Conservation (phyloP, 2,888 invertebrate species). For the Idaea straminata region DNA sequence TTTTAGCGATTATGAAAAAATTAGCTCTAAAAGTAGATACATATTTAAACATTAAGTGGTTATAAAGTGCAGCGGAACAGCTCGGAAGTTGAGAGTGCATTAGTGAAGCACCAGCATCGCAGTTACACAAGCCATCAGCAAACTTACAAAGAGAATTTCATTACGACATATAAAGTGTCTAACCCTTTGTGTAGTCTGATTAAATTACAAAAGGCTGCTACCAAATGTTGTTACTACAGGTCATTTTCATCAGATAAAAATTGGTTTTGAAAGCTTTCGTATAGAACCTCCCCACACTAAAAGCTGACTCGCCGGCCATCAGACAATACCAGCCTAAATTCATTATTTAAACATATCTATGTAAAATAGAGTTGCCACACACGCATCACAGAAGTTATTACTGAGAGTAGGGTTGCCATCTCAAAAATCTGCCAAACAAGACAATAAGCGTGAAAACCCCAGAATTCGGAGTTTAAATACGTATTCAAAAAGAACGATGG, state of each 20-base stretch:
- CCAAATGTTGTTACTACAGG: constrained; percentile 15
- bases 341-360: no score
- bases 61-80: background rate
- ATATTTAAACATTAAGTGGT: background rate
- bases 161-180: constrained; percentile 17
- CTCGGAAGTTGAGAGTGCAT: background rate
- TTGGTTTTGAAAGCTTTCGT: background rate
- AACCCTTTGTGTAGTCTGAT: constrained; percentile 22
- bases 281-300: background rate
- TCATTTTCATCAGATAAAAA: background rate
- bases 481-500: no score
- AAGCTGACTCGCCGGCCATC: no score
- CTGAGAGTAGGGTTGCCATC: no score
- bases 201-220: constrained; percentile 14
- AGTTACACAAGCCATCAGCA: background rate
- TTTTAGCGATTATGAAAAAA: no score
- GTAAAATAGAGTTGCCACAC: no score
- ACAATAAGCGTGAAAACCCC: no score
- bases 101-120: background rate
- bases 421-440: no score
- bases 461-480: no score
- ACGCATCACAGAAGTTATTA: no score
- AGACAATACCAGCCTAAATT: no score
- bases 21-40: background rate
- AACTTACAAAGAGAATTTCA: constrained; percentile 8